phyloP scores from a whole-genome alignment of 2,113 vertebrate genomes.

The Ifrita kowaldi region DNA sequence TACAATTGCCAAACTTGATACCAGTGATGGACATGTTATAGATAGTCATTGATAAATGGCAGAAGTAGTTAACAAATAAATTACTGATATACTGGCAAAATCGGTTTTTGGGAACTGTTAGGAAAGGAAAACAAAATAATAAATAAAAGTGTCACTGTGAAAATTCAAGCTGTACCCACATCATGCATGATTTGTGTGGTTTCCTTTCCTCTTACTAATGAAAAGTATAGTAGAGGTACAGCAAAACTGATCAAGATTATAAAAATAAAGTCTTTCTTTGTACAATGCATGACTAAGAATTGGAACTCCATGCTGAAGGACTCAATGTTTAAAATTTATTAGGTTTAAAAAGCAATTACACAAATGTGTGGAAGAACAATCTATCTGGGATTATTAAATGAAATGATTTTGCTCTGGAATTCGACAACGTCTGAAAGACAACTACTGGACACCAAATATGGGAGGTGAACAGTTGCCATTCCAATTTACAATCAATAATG shows the following conservation, averaged over 20 bases:
- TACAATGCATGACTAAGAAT: background rate
- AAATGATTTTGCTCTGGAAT: background rate
- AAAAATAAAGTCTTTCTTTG: background rate
- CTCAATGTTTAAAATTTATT: background rate
- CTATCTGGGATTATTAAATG: background rate
- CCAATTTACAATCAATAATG: background rate
- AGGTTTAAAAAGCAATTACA: background rate
- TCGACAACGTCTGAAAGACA: background rate
- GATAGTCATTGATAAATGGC: background rate
- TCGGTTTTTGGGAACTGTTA: background rate
- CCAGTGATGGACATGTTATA: background rate
- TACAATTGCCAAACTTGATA: background rate
- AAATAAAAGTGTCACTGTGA: background rate
- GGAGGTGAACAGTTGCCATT: background rate
- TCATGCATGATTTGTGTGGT: background rate
- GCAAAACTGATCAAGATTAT: background rate
- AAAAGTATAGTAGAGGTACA: background rate
- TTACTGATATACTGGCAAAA: background rate
- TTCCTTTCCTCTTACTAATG: background rate
- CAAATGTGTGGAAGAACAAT: background rate
- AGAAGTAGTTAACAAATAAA: background rate
- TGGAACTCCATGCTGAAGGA: background rate
- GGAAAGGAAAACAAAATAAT: background rate
- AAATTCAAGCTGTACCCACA: background rate
- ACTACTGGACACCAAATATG: background rate